Evolutionary conservation across 2,888 invertebrate genomes (phyloP).

Genomic region (Diaphora mendica): DNA sequence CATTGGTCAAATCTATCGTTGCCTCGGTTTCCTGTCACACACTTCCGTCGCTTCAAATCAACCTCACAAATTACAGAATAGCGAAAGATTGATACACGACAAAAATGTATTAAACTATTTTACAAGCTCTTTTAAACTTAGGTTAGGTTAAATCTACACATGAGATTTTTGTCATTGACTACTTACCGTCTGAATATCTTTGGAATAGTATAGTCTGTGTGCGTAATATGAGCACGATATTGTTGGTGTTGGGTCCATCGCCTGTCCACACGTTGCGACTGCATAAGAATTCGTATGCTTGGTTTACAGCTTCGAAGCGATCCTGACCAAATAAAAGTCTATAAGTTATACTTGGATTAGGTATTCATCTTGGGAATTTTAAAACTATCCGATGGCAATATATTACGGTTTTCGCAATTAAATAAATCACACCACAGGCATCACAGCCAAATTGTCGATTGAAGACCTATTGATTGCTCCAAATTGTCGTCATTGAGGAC

Average conservation of each 20-base stretch:
- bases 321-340: conserved; percentile 85
- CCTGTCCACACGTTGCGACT: conserved; percentile 94
- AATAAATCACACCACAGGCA: too few species aligned
- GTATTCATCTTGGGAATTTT: too few species aligned
- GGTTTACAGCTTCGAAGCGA: conserved; percentile 98
- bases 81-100: not conserved
- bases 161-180: not conserved
- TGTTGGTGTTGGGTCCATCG: conserved; percentile 97
- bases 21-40: not conserved
- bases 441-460: too few species aligned
- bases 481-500: too few species aligned
- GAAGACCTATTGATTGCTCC: too few species aligned
- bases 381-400: too few species aligned
- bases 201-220: conserved; percentile 98
- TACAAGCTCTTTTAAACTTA: not conserved
- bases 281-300: conserved; percentile 99
- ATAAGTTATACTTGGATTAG: not conserved
- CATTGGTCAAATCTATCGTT: not conserved
- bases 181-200: conserved; percentile 93
- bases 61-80: not conserved
- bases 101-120: not conserved
- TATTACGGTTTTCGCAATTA: too few species aligned
- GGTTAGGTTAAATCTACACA: not conserved
- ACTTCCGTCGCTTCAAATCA: not conserved
- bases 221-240: conserved; percentile 95